phyloP scores from a whole-genome alignment of 2,797 vertebrate species.

The Poecilia gillii region DNA sequence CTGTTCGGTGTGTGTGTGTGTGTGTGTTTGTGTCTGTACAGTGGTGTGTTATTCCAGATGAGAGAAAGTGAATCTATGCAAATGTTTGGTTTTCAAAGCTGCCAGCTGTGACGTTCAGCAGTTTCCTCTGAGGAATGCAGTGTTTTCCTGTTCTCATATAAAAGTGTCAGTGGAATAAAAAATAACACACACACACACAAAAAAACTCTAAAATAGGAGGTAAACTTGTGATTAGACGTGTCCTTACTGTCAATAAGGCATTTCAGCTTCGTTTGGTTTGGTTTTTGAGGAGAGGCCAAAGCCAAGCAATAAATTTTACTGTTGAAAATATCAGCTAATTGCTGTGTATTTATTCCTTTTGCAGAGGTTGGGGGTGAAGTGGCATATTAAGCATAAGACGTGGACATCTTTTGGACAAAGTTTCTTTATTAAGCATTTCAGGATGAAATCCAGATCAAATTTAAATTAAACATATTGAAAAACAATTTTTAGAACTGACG shows the following conservation, averaged over 20 bases:
- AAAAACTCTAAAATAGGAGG: not conserved
- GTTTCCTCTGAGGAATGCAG: slow-evolving; percentile 23
- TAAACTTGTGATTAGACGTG: slow-evolving; percentile 16
- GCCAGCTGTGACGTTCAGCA: slow-evolving; percentile 14
- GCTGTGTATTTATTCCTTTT: slow-evolving; percentile 40
- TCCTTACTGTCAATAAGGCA: slow-evolving; percentile 24
- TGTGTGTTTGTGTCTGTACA: slow-evolving; percentile 25
- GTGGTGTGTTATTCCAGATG: slow-evolving; percentile 19
- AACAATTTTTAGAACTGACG: not conserved
- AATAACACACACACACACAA: no score
- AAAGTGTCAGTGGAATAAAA: slow-evolving; percentile 9
- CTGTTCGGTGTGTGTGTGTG: slow-evolving; percentile 1
- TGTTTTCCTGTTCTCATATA: slow-evolving; percentile 34
- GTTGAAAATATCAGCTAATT: slow-evolving; percentile 41
- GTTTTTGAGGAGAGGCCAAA: slow-evolving; percentile 31
- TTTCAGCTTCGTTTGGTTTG: slow-evolving; percentile 41
- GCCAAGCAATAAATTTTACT: slow-evolving; percentile 66
- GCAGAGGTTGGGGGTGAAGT: not conserved
- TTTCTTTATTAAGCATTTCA: slow-evolving; percentile 54
- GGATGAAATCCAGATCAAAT: slow-evolving; percentile 28
- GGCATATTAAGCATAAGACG: not conserved
- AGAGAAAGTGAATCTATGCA: slow-evolving; percentile 64
- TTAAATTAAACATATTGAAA: not conserved
- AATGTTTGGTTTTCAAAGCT: slow-evolving; percentile 36
- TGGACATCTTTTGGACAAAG: not conserved